Evolutionary conservation across 2,888 invertebrate species (phyloP), one percentile per base, ranked within the genome.

Genomic region (Elegia similella): DNA sequence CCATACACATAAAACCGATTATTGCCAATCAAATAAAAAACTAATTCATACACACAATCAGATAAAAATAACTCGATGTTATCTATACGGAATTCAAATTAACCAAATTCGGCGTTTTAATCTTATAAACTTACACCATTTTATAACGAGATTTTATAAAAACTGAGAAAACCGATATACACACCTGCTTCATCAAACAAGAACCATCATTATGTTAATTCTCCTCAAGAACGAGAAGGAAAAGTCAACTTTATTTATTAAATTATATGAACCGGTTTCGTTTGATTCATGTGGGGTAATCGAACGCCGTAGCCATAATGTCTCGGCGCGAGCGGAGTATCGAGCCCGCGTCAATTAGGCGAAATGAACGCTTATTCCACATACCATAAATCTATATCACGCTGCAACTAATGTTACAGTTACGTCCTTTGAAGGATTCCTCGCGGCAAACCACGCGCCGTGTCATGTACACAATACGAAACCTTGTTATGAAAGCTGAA

Each of bases 111-210:
- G 48, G 48, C 30, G 15, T 32, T 50, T 50, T 16, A 82, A 82
- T 82, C 80, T 78, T 80, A 79, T 84, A 87, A 88, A 86, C 76
- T 74, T 38, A 38, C 70, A 73, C 71, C 69, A 75, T 77, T 84
- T 83, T 82, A 80, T 84, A 88, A 88, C 84, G 82, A 87, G 87
- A 88, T 87, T 87, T 88, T 82, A 84, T 83, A 88, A 88, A 88
- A 89, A 86, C 85, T 72, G 84, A 87, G 86, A 88, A 88, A 86
- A 85, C 86, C 82, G 84, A 88, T 86, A 86, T 75, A 81, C 77
- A 79, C 82, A 91, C 90, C 90, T 91, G 90, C 88, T 88, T 80
- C 82, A 84, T 87, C 87, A 86, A 86, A 88, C 82, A 78, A 82
- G 80, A 77, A 82, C 79, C 80, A 79, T 86, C 85, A 87, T 89